Conservation (phyloP, 2,797 vertebrate species). For the Lagocephalus sceleratus region DNA sequence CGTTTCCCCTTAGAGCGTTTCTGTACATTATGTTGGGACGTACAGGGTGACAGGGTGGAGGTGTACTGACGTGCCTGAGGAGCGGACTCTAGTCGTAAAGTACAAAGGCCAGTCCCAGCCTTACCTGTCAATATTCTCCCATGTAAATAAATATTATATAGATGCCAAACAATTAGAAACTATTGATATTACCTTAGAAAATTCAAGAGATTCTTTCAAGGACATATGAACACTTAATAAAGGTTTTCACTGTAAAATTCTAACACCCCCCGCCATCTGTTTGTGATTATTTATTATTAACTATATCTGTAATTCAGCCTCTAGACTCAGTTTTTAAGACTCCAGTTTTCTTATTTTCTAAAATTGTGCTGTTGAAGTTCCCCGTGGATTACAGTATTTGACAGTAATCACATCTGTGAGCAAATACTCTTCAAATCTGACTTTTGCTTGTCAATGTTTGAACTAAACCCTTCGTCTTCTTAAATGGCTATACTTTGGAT, state of each 20-base stretch:
- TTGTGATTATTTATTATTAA: background rate
- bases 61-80: conserved; percentile 28
- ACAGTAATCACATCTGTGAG: too few relatives aligned
- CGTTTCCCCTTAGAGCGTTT: conserved; percentile 34
- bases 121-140: conserved; percentile 57
- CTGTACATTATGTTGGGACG: conserved; percentile 58
- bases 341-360: too few relatives aligned
- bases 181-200: conserved; percentile 41
- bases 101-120: conserved; percentile 55
- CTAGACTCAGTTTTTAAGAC: too few relatives aligned
- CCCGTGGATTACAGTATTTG: too few relatives aligned
- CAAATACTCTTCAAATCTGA: too few relatives aligned
- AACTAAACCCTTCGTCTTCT: too few relatives aligned
- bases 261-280: conserved; percentile 15
- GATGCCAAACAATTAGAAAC: conserved; percentile 59
- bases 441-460: too few relatives aligned
- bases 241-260: conserved; percentile 71
- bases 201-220: conserved; percentile 58
- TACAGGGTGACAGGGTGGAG: conserved; percentile 60
- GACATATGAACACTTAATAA: conserved; percentile 73
- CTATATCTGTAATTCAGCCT: too few relatives aligned
- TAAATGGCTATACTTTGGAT: too few relatives aligned
- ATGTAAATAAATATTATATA: conserved; percentile 69
- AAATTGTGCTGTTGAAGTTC: too few relatives aligned
- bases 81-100: conserved; percentile 21